These are phyloP conservation scores for Spisula solida DNA, from an alignment of 2,888 invertebrate species.

Conservation along the genomic window DNA sequence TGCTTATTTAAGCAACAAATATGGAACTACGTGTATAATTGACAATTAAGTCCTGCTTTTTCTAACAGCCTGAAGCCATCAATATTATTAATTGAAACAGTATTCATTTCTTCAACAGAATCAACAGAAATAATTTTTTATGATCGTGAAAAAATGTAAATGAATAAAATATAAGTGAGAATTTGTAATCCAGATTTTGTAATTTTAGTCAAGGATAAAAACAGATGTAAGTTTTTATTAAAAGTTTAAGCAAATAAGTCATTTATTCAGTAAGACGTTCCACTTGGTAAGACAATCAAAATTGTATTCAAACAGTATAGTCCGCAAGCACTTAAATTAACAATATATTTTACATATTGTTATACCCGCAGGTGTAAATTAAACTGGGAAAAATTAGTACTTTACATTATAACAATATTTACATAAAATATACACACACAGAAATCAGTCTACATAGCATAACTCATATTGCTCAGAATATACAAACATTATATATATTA, in stretches of 20 bases:
- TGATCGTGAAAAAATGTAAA: too few species aligned
- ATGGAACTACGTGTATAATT: background rate
- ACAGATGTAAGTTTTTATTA: too few species aligned
- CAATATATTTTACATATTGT: background rate
- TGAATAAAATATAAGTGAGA: too few species aligned
- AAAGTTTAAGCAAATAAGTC: too few species aligned
- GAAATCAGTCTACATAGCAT: background rate
- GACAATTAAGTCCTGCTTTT: background rate
- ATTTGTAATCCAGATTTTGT: too few species aligned
- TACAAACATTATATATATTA: background rate
- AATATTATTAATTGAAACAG: too few species aligned
- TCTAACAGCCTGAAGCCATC: too few species aligned
- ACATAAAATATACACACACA: constrained; percentile 25
- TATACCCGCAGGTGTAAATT: constrained; percentile 8
- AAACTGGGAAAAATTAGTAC: constrained; percentile 1
- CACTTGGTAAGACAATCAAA: background rate
- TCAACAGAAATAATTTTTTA: too few species aligned
- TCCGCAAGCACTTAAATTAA: constrained; percentile 4
- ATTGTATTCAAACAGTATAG: background rate
- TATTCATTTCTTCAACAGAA: too few species aligned
- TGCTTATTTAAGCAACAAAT: background rate
- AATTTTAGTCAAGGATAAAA: too few species aligned
- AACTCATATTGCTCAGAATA: constrained; percentile 18
- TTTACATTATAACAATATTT: constrained; percentile 13
- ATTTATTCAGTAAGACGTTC: background rate